Evolutionary conservation across 2,888 invertebrate genomes (phyloP), one percentile per base, ranked within the genome.

Genomic region (Odontocerum albicorne): DNA sequence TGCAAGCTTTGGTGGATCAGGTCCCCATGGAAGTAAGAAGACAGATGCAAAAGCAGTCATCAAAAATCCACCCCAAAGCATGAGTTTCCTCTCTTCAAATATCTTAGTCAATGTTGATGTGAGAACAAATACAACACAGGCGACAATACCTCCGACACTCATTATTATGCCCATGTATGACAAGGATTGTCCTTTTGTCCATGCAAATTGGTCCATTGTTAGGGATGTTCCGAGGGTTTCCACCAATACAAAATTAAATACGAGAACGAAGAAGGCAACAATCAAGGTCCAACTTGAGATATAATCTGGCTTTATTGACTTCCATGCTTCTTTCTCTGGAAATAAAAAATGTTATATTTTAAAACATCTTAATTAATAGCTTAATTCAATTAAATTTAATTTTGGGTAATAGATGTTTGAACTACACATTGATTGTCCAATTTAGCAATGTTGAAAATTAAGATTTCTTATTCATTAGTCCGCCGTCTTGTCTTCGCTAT

Each of bases 181-280:
- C 31, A 92, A 73, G 8, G 92, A 86, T 67, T 88, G 82, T 44
- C 77, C 72, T 73, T 90, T 87, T 55, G 83, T 82, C 92, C 92
- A 92, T 21, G 86, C 92, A 72, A 92, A 92, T 74, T 92, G 91
- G 69, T 93, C 92, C 88, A 91, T 92, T 21, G 90, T 90, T 49
- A 93, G 77, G 2, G 91, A 84, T 7, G 92, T 90, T 16, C 88
- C 92, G 62, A 92, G 77, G 42, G 92, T 92, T 80, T 93, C 93
- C 64, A 92, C 75, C 58, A 93, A 78, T 65, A 93, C 92, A 72
- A 92, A 92, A 75, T 91, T 92, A 70, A 92, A 92, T 49, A 90
- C 88, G 62, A 92, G 77, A 62, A 91, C 85, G 70, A 91, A 92
- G 71, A 92, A 92, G 10, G 90, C 88, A 38, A 81, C 77, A 63